A percentile compares a stretch with the other conserved stretches of the same genome.
Evolutionary conservation across 2,113 vertebrate species (phyloP).

Genomic region (Malurus cyaneus): DNA sequence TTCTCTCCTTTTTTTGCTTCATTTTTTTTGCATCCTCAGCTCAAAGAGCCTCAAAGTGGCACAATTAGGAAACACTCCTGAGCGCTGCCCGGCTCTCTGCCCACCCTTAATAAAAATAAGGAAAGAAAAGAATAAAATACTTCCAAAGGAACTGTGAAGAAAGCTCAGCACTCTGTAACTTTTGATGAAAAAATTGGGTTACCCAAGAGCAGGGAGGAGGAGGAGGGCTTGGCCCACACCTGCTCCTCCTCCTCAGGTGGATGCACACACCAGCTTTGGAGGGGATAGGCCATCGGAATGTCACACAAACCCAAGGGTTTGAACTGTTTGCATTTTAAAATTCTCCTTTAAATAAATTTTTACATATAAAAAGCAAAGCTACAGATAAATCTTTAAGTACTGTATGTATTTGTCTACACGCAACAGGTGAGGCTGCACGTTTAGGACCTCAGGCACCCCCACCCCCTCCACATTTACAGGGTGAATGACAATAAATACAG

Average conservation of each 20-base stretch:
- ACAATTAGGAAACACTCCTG: constrained; percentile 39
- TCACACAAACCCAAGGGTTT: neutral
- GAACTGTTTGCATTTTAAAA: neutral
- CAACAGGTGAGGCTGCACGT: neutral
- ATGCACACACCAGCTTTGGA: neutral
- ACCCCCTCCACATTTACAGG: neutral
- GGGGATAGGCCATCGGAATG: neutral
- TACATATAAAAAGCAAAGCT: neutral
- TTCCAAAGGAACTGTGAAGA: neutral
- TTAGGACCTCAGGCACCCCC: neutral
- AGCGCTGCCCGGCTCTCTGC: constrained; percentile 72
- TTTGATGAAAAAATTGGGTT: neutral
- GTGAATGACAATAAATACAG: constrained; percentile 32
- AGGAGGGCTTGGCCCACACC: neutral
- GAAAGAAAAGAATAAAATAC: neutral
- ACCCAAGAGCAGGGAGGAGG: neutral
- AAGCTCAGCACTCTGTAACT: neutral
- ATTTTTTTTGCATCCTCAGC: neutral
- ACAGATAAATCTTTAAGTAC: neutral
- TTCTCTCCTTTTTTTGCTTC: neutral
- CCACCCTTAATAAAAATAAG: constrained; percentile 65
- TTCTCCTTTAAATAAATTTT: neutral
- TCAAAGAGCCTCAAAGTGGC: constrained; percentile 68
- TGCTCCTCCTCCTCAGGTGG: neutral
- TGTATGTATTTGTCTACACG: constrained; percentile 31